Evolutionary conservation across 1,140 invertebrate genomes (phyloP).

Genomic region (Asobara japonica): DNA sequence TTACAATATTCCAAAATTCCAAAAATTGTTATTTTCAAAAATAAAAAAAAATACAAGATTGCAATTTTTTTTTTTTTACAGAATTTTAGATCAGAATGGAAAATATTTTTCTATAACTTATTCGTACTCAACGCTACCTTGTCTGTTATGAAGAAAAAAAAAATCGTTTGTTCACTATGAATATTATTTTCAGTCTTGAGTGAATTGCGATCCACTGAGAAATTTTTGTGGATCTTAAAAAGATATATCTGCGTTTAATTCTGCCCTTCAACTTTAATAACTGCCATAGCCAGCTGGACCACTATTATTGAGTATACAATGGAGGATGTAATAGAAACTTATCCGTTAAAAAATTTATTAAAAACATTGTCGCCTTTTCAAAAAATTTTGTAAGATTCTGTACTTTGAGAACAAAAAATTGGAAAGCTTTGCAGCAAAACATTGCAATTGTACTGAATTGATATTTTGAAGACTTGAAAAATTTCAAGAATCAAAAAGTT

Average conservation of each 20-base stretch:
- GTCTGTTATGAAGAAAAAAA: constrained; percentile 28
- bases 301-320: constrained; percentile 22
- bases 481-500: too few relatives aligned
- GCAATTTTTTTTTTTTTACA: background rate
- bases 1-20: background rate
- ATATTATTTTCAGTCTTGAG: constrained; percentile 53
- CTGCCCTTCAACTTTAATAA: background rate
- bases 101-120: background rate
- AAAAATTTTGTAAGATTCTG: too few relatives aligned
- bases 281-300: constrained; percentile 25
- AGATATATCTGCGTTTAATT: background rate
- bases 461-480: too few relatives aligned
- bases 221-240: background rate
- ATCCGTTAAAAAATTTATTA: background rate
- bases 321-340: background rate
- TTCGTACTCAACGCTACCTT: background rate
- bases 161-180: constrained; percentile 37
- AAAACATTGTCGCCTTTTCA: background rate
- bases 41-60: too few relatives aligned
- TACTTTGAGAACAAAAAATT: too few relatives aligned
- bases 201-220: constrained; percentile 44
- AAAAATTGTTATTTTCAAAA: too few relatives aligned
- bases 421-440: too few relatives aligned
- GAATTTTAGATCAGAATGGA: background rate
- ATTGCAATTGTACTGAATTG: too few relatives aligned